Evolutionary conservation across 2,113 vertebrate species (phyloP), one percentile per base, ranked within the genome.

Genomic region (Motacilla tschutschensis): DNA sequence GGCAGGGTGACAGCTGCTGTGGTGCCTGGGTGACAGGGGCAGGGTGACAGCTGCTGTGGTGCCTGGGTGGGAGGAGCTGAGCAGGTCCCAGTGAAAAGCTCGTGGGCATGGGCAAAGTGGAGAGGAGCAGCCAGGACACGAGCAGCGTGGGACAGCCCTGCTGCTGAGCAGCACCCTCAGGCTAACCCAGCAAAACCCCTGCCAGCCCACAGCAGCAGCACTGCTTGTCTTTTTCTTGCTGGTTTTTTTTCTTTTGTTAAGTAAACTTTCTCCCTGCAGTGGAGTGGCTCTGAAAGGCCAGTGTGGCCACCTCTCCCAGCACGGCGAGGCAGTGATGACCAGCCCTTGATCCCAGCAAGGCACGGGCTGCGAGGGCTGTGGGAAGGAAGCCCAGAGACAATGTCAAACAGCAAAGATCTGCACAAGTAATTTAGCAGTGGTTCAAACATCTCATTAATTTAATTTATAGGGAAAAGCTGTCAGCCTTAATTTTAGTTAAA

Each of bases 401-500:
- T 21, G 79, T 22, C 62, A 33, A 74, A 85, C 66, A 78, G 38
- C 59, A 59, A 71, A 80, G 71, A 80, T 21, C 51, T 36, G 47
- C 38, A 41, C 72, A 80, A 91, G 85, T 60, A 55, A 53, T 83
- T 80, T 33, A 74, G 69, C 47, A 60, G 50, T 8, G 65, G 19
- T 83, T 93, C 86, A 84, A 93, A 84, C 47, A 83, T 35, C 83
- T 86, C 91, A 93, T 91, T 93, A 88, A 82, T 92, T 93, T 93
- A 83, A 91, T 92, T 92, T 88, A 77, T 48, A 72, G 50, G 88
- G 90, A 83, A 95, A 90, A 93, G 58, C 84, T 93, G 92, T 85
- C 94, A 90, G 58, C 58, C 72, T 82, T 79, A 57, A 84, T 95
- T 79, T 79, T 7, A 64, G 64, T 73, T 73, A 60, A 89, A 84